phyloP scores from a whole-genome alignment of 2,113 vertebrate genomes.

The Anas platyrhynchos region DNA sequence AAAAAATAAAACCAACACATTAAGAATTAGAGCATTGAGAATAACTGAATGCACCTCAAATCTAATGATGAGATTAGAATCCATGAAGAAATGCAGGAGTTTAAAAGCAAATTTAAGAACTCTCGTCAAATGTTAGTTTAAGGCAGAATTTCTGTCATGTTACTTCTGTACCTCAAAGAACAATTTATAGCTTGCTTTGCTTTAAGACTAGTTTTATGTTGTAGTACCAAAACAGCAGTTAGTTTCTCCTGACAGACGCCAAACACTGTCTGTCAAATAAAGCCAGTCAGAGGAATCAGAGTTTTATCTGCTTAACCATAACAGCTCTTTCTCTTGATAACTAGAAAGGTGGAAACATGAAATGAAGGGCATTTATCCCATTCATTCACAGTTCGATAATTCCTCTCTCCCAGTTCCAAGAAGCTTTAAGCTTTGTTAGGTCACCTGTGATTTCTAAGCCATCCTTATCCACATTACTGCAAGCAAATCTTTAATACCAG shows the following conservation, averaged over 20 bases:
- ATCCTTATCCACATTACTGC: background rate
- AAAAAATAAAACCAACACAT: background rate
- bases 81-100: background rate
- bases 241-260: background rate
- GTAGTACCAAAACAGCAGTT: background rate
- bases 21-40: background rate
- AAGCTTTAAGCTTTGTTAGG: background rate
- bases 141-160: background rate
- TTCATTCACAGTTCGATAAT: background rate
- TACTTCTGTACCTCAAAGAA: background rate
- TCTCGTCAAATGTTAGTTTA: background rate
- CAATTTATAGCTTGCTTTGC: background rate
- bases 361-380: background rate
- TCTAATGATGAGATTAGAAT: background rate
- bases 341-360: background rate
- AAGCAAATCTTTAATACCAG: background rate
- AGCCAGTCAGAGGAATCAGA: background rate
- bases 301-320: background rate
- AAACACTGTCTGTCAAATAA: background rate
- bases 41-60: background rate
- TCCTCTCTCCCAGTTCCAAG: background rate
- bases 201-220: background rate
- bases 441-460: background rate
- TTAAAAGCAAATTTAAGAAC: background rate
- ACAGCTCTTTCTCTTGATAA: background rate